Base-by-base conservation (phyloP, 2,888 invertebrate species). In the Escarpia spicata region DNA sequence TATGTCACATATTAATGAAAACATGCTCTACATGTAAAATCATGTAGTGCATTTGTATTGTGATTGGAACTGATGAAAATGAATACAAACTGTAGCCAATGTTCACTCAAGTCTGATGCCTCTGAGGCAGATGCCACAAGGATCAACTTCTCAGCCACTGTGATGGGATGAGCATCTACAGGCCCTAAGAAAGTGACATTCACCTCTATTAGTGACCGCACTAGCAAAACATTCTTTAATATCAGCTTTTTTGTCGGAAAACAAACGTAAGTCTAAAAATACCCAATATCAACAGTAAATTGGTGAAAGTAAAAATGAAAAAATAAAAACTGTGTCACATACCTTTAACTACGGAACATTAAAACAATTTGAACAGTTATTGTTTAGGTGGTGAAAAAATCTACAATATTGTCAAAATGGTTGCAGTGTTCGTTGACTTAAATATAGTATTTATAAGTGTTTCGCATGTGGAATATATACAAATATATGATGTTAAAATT, bases 81-180 rank as follows among this genome's bases (percentile, higher is more conserved):
- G n/a, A 75, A 75, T n/a, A 19, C 19, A 75, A 75, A 75, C 75
- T 75, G n/a, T 75, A 75, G 75, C 6, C 75, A 75, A 19, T 75
- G 75, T 75, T 75, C 75, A 75, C 75, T 75, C 75, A 75, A 75
- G 75, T 75, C 75, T 2, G 75, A 75, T 75, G 75, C 75, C 75
- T 75, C 75, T 26, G 75, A 26, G 75, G 75, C 75, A 4, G 75
- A 75, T 26, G 75, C 75, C 75, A 75, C 75, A 75, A 75, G 75
- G 26, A 75, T 26, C n/a, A 75, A 75, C 75, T 75, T 75, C 75
- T 75, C 75, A n/a, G 75, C 26, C 6, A 75, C 75, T 26, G 75
- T 75, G n/a, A 75, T 75, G n/a, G 19, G 75, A 75, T 75, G 75
- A 75, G 75, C 75, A 75, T 75, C 19, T 26, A 75, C 75, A 26